A percentile compares a stretch with the other conserved stretches of the same genome.
These are phyloP conservation scores for Pollenia labialis DNA, from an alignment of 2,888 invertebrate species.

Conservation along the genomic window DNA sequence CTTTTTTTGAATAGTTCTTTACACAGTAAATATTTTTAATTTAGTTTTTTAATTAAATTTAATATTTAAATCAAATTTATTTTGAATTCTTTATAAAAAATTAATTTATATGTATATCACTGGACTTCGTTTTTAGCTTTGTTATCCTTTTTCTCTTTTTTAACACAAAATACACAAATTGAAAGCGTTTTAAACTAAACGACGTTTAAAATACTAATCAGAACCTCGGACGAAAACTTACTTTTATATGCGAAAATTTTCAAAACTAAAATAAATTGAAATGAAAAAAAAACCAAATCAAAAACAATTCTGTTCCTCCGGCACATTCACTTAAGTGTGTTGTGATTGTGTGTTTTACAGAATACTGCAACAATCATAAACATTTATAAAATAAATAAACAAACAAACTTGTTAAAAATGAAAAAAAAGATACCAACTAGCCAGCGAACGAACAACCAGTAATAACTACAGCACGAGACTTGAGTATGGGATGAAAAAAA, in stretches of 20 bases:
- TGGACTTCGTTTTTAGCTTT: not conserved
- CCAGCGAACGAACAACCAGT: slow-evolving; percentile 35
- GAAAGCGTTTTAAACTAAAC: slow-evolving; percentile 77
- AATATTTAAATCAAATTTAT: not conserved
- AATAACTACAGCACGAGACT: slow-evolving; percentile 68
- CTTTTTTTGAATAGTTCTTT: too few species aligned
- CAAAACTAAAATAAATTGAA: slow-evolving; percentile 57
- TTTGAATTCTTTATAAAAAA: not conserved
- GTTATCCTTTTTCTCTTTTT: slow-evolving; percentile 36
- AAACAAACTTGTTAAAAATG: not conserved
- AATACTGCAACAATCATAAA: slow-evolving; percentile 52
- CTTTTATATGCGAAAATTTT: slow-evolving; percentile 79
- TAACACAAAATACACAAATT: not conserved
- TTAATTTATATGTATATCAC: too few species aligned
- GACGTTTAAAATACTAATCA: slow-evolving; percentile 82
- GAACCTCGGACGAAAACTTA: slow-evolving; percentile 79
- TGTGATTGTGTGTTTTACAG: slow-evolving; percentile 50
- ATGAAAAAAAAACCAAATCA: slow-evolving; percentile 30
- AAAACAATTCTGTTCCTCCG: slow-evolving; percentile 53
- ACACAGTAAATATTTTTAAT: too few species aligned
- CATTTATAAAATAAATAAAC: slow-evolving; percentile 28
- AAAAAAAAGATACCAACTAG: not conserved
- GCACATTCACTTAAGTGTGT: slow-evolving; percentile 4
- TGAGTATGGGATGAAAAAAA: slow-evolving; percentile 24
- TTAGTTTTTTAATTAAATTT: not conserved